Base-by-base conservation (phyloP, 2,888 invertebrate genomes). In the Eudemis profundana region DNA sequence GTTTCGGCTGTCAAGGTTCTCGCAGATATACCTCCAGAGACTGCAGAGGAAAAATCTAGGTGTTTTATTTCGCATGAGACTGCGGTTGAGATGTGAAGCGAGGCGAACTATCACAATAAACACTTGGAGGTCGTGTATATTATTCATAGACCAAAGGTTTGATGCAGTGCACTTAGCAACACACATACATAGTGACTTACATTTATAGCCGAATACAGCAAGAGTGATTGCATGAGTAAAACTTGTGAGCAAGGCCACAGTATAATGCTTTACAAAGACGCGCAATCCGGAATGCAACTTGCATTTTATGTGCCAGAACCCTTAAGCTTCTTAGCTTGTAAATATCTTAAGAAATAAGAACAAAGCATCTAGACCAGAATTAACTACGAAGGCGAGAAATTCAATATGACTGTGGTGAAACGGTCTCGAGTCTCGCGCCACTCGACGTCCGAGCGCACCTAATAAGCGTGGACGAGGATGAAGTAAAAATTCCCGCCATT, bases 1-100 rank as follows among this genome's bases (percentile, higher is more conserved):
- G 72, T 85, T 87, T 80, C 75, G 68, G 56, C 59, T 51, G 57
- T 60, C 60, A 56, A 29, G 49, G 60, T 61, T 71, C 72, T 68
- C 60, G 69, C 71, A 83, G 83, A 85, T 78, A 73, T 84, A 82
- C 82, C 82, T 83, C 78, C 70, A 70, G 79, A 85, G 82, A 87
- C 87, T 84, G 85, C 60, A 84, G 86, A 83, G 84, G 86, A 86
- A 88, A 89, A 89, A 89, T 90, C 86, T 89, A 88, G 88, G 87
- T 88, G 84, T 86, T 89, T 89, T 89, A 90, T 90, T 87, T 84
- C 85, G 83, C 85, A 85, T 82, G 86, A 87, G 85, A 84, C 80
- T 82, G 83, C 75, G 85, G 84, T 82, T 83, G 81, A 69, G 72
- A 74, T 76, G 76, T 82, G 84, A 83, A 84, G 83, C 79, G 84